These are phyloP conservation scores for Montipora efflorescens DNA, from an alignment of 64 coral and sea anemone species.

Conservation along the genomic window DNA sequence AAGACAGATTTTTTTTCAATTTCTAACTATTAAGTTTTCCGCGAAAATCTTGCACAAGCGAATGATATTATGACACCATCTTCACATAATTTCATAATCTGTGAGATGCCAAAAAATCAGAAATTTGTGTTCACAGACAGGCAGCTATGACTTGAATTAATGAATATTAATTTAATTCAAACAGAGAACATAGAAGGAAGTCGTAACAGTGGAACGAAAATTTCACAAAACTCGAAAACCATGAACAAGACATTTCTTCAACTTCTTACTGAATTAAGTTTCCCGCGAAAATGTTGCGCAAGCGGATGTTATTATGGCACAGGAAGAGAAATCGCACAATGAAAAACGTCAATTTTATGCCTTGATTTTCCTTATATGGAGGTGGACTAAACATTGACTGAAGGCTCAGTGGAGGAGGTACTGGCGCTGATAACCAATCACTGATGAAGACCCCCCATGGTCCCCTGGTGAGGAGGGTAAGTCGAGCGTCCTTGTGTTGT, in stretches of 20 bases:
- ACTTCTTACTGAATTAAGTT: conserved; percentile 19
- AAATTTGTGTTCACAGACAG: too few relatives aligned
- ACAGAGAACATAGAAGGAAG: too few relatives aligned
- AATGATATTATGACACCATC: too few relatives aligned
- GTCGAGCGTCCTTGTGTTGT: conserved; percentile 99
- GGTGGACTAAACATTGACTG: conserved; percentile 68
- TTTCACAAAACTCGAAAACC: too few relatives aligned
- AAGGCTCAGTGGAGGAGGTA: conserved; percentile 62
- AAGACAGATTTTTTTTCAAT: too few relatives aligned
- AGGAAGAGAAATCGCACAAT: conserved; percentile 84
- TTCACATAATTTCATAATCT: too few relatives aligned
- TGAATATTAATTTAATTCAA: too few relatives aligned
- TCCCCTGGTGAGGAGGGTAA: conserved; percentile 96
- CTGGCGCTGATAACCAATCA: conserved; percentile 83
- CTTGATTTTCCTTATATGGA: conserved; percentile 85
- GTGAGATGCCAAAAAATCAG: too few relatives aligned
- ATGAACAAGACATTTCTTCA: conserved; percentile 14
- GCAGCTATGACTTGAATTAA: too few relatives aligned
- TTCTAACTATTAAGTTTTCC: too few relatives aligned
- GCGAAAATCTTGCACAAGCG: too few relatives aligned
- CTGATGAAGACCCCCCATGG: conserved; percentile 80
- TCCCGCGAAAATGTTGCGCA: conserved; percentile 65
- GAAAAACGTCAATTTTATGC: conserved; percentile 32
- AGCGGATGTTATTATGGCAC: conserved; percentile 93
- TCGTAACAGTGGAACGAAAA: too few relatives aligned